Evolutionary conservation across 1,140 invertebrate species (phyloP).

Genomic region (Caerostris extrusa): DNA sequence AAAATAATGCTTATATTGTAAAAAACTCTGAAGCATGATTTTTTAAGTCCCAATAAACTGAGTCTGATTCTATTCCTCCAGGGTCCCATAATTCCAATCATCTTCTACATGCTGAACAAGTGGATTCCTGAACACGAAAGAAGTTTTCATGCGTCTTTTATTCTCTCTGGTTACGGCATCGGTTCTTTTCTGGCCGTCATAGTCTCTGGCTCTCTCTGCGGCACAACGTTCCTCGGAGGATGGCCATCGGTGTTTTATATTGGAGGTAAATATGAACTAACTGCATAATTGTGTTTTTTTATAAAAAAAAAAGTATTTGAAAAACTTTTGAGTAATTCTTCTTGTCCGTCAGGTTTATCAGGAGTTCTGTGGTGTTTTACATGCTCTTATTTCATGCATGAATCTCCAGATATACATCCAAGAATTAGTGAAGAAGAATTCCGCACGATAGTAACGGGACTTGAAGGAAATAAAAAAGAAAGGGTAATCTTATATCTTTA

Average conservation of each 20-base stretch:
- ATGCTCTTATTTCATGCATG: conserved; percentile 46
- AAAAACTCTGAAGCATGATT: too few species aligned
- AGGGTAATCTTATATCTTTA: background rate
- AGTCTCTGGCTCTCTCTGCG: conserved; percentile 87
- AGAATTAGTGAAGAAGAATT: conserved; percentile 52
- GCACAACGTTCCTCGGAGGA: conserved; percentile 84
- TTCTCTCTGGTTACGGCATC: conserved; percentile 89
- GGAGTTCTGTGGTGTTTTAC: conserved; percentile 45
- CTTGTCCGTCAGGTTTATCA: background rate
- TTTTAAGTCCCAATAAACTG: background rate
- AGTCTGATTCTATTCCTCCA: conserved; percentile 79
- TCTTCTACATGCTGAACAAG: conserved; percentile 92
- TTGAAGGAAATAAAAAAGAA: conserved; percentile 35
- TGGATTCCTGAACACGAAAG: conserved; percentile 93
- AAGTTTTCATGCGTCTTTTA: conserved; percentile 89
- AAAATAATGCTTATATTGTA: too few species aligned
- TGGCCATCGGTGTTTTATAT: conserved; percentile 96
- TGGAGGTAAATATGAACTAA: conserved; percentile 85
- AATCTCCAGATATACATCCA: conserved; percentile 38
- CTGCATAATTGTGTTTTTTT: too few species aligned
- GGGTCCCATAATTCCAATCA: conserved; percentile 95
- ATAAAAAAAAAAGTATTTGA: too few species aligned
- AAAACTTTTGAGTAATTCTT: background rate
- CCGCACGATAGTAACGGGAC: background rate
- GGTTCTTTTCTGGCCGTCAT: conserved; percentile 91